Evolutionary conservation across 1,140 invertebrate genomes (phyloP).

Genomic region (Drosophila guanche): DNA sequence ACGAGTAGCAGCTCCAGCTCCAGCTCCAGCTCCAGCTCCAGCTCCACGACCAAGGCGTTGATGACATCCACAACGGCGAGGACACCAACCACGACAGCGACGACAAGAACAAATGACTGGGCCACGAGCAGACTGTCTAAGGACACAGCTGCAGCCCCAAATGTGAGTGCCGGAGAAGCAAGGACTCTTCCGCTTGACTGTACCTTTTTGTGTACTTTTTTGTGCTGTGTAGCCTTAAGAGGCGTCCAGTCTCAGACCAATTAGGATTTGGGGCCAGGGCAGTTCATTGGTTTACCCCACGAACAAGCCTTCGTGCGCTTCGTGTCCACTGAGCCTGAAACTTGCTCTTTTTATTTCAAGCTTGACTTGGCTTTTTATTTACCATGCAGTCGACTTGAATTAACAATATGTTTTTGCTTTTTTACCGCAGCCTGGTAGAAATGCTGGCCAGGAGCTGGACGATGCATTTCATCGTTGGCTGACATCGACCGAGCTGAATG

Average conservation of each 20-base stretch:
- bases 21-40: slow-evolving; percentile 22
- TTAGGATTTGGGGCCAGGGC: slow-evolving; percentile 34
- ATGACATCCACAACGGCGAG: slow-evolving; percentile 23
- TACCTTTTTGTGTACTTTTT: neutral
- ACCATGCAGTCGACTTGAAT: slow-evolving; percentile 55
- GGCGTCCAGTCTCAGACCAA: slow-evolving; percentile 14
- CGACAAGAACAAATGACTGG: slow-evolving; percentile 52
- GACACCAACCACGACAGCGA: slow-evolving; percentile 24
- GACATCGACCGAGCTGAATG: slow-evolving; percentile 76
- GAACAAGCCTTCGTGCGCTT: neutral
- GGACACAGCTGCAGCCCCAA: slow-evolving; percentile 49
- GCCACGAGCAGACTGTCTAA: slow-evolving; percentile 53
- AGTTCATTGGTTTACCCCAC: slow-evolving; percentile 33
- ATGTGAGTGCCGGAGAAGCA: slow-evolving; percentile 45
- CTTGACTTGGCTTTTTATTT: slow-evolving; percentile 65
- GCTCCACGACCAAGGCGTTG: slow-evolving; percentile 17
- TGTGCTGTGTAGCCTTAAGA: neutral
- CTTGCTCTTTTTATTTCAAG: slow-evolving; percentile 53
- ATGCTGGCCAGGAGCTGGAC: slow-evolving; percentile 59
- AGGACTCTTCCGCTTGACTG: slow-evolving; percentile 1
- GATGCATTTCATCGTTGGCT: slow-evolving; percentile 82
- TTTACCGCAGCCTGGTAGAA: slow-evolving; percentile 44
- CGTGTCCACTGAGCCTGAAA: slow-evolving; percentile 49
- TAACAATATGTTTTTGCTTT: slow-evolving; percentile 45
- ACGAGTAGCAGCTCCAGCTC: slow-evolving; percentile 29